Evolutionary conservation across 2,797 vertebrate species (phyloP), one percentile per base, ranked within the genome.

Genomic region (Pangasius larnaudii): DNA sequence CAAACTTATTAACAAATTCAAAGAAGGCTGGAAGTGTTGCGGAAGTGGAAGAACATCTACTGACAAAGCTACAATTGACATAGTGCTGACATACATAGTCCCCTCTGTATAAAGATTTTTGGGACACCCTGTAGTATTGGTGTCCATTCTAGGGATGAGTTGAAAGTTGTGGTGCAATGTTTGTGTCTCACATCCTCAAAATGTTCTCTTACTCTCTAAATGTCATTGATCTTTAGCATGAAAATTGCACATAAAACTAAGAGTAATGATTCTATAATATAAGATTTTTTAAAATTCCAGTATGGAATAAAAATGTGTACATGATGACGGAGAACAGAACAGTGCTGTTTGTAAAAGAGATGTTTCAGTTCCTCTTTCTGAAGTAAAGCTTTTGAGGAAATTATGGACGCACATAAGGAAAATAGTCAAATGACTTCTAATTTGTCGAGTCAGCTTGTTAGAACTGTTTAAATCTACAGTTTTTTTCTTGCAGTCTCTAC

Each of bases 341-440:
- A 33, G 8, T 51, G 13, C 30, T 56, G 8, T 72, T 42, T 39
- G 67, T 56, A 59, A 36, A 19, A 67, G 0, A 0, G 30, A 36
- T 51, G 42, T 75, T 58, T 36, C 39, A 51, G 58, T 91, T 91
- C 90, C 87, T 71, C 30, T 78, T 89, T 91, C 82, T 59, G 14
- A 10, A 10, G 0, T 69, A 82, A 72, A 24, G 36, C 19, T 13
- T 82, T 75, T 14, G 39, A 85, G 33, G 51, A 82, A 81, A 79
- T 58, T 36, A 39, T 39, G 39, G 39, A 39, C 39, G 5, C 39
- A 39, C 39, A 39, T 39, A 39, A 39, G 39, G 39, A 39, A 39
- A 39, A 39, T 39, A 39, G 83, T 88, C 81, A 89, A 53, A 88
- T 88, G 89, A 89, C 85, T 78, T 75, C 10, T 61, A n/a, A 81